phyloP scores from a whole-genome alignment of 2,888 invertebrate species.

The Dynastes maya region DNA sequence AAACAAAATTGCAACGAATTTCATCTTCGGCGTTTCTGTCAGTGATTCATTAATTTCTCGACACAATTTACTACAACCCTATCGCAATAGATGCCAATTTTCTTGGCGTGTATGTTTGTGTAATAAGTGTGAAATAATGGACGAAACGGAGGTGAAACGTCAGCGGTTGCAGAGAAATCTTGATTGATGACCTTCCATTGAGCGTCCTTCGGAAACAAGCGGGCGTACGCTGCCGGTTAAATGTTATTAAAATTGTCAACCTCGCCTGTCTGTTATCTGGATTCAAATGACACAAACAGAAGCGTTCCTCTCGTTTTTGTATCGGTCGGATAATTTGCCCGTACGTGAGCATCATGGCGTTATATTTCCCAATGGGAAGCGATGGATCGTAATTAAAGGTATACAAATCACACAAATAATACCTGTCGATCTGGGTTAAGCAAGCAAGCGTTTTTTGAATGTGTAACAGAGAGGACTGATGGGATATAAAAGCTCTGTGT shows the following conservation, averaged over 20 bases:
- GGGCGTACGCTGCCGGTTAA: conserved; percentile 3
- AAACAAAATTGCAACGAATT: background rate
- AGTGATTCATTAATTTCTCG: conserved; percentile 14
- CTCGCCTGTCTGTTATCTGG: conserved; percentile 25
- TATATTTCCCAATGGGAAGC: background rate
- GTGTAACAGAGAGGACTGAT: too few species aligned
- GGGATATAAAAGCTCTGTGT: too few species aligned
- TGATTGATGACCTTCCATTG: conserved; percentile 50
- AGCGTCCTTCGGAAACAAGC: conserved; percentile 18
- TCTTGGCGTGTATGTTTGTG: conserved; percentile 32
- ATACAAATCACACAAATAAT: conserved; percentile 14
- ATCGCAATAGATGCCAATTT: conserved; percentile 21
- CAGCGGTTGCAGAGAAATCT: conserved; percentile 27
- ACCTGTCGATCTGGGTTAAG: conserved; percentile 12
- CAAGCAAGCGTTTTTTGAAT: too few species aligned
- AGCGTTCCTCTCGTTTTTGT: conserved; percentile 30
- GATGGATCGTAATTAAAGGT: conserved; percentile 8
- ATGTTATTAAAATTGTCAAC: conserved; percentile 46
- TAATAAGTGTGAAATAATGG: conserved; percentile 43
- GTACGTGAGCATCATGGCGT: background rate
- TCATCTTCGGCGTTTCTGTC: background rate
- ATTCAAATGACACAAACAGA: conserved; percentile 43
- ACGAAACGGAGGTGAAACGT: conserved; percentile 21
- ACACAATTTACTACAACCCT: conserved; percentile 1
- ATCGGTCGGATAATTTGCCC: conserved; percentile 17